Conservation (phyloP, 2,113 vertebrate genomes). For the Labrus mixtus region DNA sequence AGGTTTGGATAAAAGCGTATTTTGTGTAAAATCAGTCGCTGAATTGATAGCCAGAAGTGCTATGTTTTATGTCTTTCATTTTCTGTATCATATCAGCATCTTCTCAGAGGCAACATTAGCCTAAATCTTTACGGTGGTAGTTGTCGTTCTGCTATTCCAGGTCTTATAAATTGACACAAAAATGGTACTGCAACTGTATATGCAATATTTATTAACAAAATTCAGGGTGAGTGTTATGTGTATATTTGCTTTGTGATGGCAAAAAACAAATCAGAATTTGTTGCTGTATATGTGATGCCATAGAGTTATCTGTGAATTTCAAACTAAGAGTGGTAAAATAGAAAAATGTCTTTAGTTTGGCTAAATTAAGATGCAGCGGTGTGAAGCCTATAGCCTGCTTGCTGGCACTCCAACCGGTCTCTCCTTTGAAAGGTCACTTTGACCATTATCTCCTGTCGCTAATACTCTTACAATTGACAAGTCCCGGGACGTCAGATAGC, state of each 20-base stretch:
- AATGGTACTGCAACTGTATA: neutral
- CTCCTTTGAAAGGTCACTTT: too few relatives aligned
- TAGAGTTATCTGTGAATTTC: neutral
- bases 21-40: conserved; percentile 42
- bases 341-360: neutral
- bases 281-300: neutral
- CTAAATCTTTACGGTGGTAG: neutral
- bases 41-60: conserved; percentile 34
- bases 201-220: neutral
- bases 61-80: conserved; percentile 5
- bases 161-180: neutral
- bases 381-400: too few relatives aligned
- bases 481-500: too few relatives aligned
- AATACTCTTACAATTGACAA: too few relatives aligned
- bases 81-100: conserved; percentile 5
- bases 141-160: neutral
- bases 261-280: conserved; percentile 11
- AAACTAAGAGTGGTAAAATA: neutral
- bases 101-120: conserved; percentile 13
- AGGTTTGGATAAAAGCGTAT: conserved; percentile 31
- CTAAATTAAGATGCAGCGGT: neutral
- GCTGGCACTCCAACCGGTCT: too few relatives aligned
- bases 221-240: neutral
- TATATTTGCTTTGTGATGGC: conserved; percentile 7
- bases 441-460: too few relatives aligned